phyloP scores from a whole-genome alignment of 2,113 vertebrate genomes.

The Albula glossodonta region DNA sequence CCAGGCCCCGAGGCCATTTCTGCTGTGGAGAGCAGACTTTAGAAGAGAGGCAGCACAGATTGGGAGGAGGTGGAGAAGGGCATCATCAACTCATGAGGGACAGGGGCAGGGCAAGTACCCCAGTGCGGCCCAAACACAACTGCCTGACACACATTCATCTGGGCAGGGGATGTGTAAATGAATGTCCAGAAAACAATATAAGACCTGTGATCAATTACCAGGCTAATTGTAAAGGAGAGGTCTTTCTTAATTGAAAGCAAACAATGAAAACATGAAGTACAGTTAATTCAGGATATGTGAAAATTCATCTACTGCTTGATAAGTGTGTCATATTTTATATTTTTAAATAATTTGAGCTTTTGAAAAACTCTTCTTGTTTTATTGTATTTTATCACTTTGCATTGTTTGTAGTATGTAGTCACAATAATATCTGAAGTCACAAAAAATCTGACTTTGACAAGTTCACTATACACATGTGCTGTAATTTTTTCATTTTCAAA shows the following conservation, averaged over 20 bases:
- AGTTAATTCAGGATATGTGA: not conserved
- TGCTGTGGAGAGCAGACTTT: not conserved
- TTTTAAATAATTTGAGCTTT: no score
- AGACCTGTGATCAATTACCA: not conserved
- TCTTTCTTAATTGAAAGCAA: slow-evolving; percentile 57
- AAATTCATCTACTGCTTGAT: no score
- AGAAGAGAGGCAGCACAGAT: slow-evolving; percentile 28
- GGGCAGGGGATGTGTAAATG: not conserved
- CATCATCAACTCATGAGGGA: slow-evolving; percentile 1
- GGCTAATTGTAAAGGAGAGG: slow-evolving; percentile 22
- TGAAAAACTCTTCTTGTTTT: no score
- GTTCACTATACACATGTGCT: no score
- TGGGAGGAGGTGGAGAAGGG: slow-evolving; percentile 33
- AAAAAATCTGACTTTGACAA: no score
- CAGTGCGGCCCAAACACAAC: slow-evolving; percentile 24
- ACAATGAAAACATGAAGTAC: slow-evolving; percentile 62
- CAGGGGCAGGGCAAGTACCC: slow-evolving; percentile 26
- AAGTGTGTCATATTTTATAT: no score
- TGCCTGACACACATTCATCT: not conserved
- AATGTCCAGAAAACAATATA: not conserved
- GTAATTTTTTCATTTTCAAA: no score
- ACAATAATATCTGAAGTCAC: no score
- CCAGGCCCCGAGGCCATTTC: slow-evolving; percentile 23
- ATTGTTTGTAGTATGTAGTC: no score
- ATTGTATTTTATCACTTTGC: no score